Conservation (phyloP, 2,113 vertebrate genomes). For the Colistium nudipinnis region DNA sequence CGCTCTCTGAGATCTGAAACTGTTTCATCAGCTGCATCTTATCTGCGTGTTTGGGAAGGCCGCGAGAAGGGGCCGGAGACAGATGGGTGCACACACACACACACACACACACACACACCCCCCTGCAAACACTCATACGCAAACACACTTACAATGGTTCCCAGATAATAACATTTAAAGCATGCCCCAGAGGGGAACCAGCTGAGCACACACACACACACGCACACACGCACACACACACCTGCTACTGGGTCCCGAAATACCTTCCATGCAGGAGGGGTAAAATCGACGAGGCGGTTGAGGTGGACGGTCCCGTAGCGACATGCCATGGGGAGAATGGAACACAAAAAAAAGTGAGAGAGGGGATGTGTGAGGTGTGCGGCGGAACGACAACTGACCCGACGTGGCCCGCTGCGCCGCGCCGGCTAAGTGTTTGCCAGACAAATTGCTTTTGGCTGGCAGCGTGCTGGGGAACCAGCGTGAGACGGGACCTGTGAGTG, state of each 20-base stretch:
- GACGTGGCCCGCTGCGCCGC: slow-evolving; percentile 44
- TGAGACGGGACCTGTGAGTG: slow-evolving; percentile 47
- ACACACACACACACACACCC: slow-evolving; percentile 8
- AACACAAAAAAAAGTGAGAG: slow-evolving; percentile 45
- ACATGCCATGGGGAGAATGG: slow-evolving; percentile 45
- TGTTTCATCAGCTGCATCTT: slow-evolving; percentile 76
- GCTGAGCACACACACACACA: slow-evolving; percentile 60
- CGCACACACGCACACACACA: slow-evolving; percentile 1
- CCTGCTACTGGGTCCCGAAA: slow-evolving; percentile 42
- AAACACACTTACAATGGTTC: slow-evolving; percentile 60
- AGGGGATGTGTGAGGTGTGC: slow-evolving; percentile 56
- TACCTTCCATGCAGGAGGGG: slow-evolving; percentile 16
- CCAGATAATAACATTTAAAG: slow-evolving; percentile 67
- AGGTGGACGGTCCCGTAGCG: slow-evolving; percentile 55
- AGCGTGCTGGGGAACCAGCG: slow-evolving; percentile 55
- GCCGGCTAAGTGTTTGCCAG: slow-evolving; percentile 66
- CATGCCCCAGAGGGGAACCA: slow-evolving; percentile 40
- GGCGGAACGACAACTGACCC: slow-evolving; percentile 50
- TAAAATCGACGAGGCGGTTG: slow-evolving; percentile 21
- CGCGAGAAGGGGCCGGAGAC: slow-evolving; percentile 42
- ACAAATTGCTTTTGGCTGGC: slow-evolving; percentile 74
- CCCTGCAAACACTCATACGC: slow-evolving; percentile 17
- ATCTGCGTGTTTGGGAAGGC: slow-evolving; percentile 49
- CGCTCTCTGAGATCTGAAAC: slow-evolving; percentile 53
- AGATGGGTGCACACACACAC: slow-evolving; percentile 54